Evolutionary conservation across 2,113 vertebrate species (phyloP).

Genomic region (Bostrychus sinensis): DNA sequence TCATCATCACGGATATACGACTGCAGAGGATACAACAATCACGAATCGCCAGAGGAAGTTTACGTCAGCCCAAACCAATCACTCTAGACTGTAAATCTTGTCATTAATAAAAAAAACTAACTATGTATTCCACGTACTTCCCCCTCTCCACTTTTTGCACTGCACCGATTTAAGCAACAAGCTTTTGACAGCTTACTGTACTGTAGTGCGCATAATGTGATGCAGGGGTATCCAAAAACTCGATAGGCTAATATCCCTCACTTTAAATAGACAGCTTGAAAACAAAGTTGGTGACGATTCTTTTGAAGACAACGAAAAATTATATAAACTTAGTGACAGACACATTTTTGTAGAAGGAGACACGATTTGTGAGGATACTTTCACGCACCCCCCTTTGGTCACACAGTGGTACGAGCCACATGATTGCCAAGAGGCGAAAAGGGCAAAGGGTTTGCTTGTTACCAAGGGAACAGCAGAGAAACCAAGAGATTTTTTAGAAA

Average conservation of each 20-base stretch:
- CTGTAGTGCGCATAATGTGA: slow-evolving; percentile 38
- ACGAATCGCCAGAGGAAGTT: slow-evolving; percentile 55
- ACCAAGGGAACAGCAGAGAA: slow-evolving; percentile 79
- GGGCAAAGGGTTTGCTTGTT: slow-evolving; percentile 81
- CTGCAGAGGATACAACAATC: slow-evolving; percentile 56
- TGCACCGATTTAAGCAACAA: slow-evolving; percentile 79
- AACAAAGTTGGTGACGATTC: not conserved
- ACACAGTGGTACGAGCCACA: slow-evolving; percentile 70
- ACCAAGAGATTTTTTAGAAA: slow-evolving; percentile 58
- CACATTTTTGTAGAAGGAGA: not conserved
- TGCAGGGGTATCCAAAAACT: slow-evolving; percentile 10
- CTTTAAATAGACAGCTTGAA: rapidly evolving
- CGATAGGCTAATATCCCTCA: not conserved
- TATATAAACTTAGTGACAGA: rapidly evolving
- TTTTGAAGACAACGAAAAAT: not conserved
- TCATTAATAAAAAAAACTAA: not conserved
- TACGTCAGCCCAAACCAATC: slow-evolving; percentile 43
- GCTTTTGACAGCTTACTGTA: slow-evolving; percentile 81
- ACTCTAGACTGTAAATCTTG: slow-evolving; percentile 25
- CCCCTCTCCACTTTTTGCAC: slow-evolving; percentile 58
- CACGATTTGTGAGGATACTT: not conserved
- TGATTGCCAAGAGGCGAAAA: slow-evolving; percentile 75
- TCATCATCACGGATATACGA: slow-evolving; percentile 68
- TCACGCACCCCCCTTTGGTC: slow-evolving; percentile 2
- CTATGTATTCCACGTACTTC: slow-evolving; percentile 9